These are phyloP conservation scores for Leucophenga maculata DNA, from an alignment of 2,888 invertebrate genomes.

Conservation along the genomic window DNA sequence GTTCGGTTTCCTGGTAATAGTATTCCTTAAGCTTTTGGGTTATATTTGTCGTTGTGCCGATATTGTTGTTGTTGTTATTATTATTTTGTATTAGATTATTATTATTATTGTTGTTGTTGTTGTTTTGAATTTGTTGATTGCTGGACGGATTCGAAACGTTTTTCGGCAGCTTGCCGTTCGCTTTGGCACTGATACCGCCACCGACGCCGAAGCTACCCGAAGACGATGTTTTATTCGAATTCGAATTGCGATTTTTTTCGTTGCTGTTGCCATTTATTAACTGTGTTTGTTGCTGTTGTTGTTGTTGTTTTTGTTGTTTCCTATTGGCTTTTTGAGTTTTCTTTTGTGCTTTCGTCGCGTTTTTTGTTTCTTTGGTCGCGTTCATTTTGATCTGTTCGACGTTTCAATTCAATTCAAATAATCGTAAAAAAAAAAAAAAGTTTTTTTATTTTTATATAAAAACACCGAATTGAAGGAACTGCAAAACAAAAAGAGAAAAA, in stretches of 20 bases:
- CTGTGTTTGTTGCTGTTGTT: constrained; percentile 37
- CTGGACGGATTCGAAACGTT: constrained; percentile 62
- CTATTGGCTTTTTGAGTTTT: constrained; percentile 70
- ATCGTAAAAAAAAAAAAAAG: constrained; percentile 20
- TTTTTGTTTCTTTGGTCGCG: constrained; percentile 61
- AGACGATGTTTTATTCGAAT: constrained; percentile 17
- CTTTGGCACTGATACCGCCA: constrained; percentile 6
- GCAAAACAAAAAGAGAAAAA: constrained; percentile 16
- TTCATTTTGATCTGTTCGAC: constrained; percentile 47
- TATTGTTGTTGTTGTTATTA: constrained; percentile 72
- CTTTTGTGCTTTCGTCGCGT: constrained; percentile 71
- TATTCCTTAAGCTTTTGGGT: constrained; percentile 56
- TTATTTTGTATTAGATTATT: too few species aligned
- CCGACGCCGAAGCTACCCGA: background rate
- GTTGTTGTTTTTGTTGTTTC: constrained; percentile 56
- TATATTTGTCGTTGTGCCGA: constrained; percentile 72
- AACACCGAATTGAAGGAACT: background rate
- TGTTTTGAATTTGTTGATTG: constrained; percentile 61
- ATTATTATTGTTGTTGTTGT: constrained; percentile 67
- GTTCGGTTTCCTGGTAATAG: constrained; percentile 46
- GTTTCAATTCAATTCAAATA: background rate
- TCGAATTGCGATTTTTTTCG: constrained; percentile 9
- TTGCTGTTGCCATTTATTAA: constrained; percentile 13
- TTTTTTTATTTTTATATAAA: background rate
- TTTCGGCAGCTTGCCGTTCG: constrained; percentile 59